These are phyloP conservation scores for Papilio machaon DNA, from an alignment of 1,140 invertebrate genomes.

Conservation along the genomic window DNA sequence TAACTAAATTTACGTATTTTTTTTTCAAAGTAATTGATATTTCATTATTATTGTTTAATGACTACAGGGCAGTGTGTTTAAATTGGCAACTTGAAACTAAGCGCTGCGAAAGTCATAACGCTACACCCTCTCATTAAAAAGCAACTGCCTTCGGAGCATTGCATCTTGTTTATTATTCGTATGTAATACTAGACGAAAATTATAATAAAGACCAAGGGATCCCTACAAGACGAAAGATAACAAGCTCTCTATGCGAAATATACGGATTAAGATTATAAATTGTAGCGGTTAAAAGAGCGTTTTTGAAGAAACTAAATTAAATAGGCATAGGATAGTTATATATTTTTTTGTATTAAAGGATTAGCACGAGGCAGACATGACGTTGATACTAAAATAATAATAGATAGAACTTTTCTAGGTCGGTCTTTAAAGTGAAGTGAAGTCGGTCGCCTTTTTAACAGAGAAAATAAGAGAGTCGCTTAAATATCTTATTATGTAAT, in stretches of 20 bases:
- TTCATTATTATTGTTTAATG: slow-evolving; percentile 19
- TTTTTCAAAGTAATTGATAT: neutral
- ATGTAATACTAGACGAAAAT: slow-evolving; percentile 78
- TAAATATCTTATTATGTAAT: too few species aligned
- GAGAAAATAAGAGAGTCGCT: too few species aligned
- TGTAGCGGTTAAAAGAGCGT: slow-evolving; percentile 35
- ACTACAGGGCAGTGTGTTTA: slow-evolving; percentile 26
- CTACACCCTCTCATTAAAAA: slow-evolving; percentile 61
- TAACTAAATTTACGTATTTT: neutral
- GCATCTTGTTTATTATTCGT: slow-evolving; percentile 69
- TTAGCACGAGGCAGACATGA: too few species aligned
- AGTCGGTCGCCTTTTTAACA: too few species aligned
- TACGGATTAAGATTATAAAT: slow-evolving; percentile 37
- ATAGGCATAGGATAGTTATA: too few species aligned
- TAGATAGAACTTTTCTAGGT: too few species aligned
- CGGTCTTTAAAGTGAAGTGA: too few species aligned
- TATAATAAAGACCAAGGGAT: slow-evolving; percentile 74
- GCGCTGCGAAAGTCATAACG: slow-evolving; percentile 47
- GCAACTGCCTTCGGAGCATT: slow-evolving; percentile 56
- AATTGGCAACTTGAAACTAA: slow-evolving; percentile 53
- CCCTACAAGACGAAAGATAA: slow-evolving; percentile 73
- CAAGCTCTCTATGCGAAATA: slow-evolving; percentile 61
- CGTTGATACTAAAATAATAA: too few species aligned
- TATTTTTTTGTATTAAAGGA: too few species aligned
- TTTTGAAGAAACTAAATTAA: neutral